These are phyloP conservation scores for Argyresthia goedartella DNA, from an alignment of 2,888 invertebrate genomes.

Conservation along the genomic window DNA sequence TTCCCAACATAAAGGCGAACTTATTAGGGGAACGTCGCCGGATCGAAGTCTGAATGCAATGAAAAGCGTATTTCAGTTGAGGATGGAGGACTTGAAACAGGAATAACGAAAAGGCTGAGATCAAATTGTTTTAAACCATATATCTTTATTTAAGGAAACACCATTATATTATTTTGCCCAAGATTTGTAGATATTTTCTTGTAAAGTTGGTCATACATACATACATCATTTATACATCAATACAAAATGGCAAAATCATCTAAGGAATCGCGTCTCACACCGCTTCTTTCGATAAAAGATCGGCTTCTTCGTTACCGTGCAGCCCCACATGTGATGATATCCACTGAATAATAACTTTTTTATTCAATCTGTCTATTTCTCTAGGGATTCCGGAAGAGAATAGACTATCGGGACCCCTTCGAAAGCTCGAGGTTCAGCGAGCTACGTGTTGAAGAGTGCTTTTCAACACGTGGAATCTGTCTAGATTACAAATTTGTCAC, in stretches of 20 bases:
- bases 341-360: slow-evolving; percentile 7
- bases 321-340: slow-evolving; percentile 5
- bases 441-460: slow-evolving; percentile 12
- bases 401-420: slow-evolving; percentile 12
- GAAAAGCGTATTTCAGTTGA: slow-evolving; percentile 6
- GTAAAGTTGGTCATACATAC: background rate
- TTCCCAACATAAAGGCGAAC: background rate
- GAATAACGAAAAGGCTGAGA: background rate
- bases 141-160: background rate
- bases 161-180: background rate
- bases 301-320: too few species aligned
- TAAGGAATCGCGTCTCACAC: background rate
- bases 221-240: background rate
- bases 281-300: background rate
- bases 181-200: background rate
- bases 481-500: slow-evolving; percentile 7
- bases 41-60: slow-evolving; percentile 35
- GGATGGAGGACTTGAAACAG: too few species aligned
- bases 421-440: slow-evolving; percentile 12
- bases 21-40: background rate
- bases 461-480: slow-evolving; percentile 11
- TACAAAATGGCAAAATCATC: background rate
- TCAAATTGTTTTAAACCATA: background rate
- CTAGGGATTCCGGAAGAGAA: slow-evolving; percentile 2
- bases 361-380: background rate